A percentile compares a stretch with the other conserved stretches of the same genome.
phyloP scores from a whole-genome alignment of 2,888 invertebrate genomes.

The Ophioninae sp. region DNA sequence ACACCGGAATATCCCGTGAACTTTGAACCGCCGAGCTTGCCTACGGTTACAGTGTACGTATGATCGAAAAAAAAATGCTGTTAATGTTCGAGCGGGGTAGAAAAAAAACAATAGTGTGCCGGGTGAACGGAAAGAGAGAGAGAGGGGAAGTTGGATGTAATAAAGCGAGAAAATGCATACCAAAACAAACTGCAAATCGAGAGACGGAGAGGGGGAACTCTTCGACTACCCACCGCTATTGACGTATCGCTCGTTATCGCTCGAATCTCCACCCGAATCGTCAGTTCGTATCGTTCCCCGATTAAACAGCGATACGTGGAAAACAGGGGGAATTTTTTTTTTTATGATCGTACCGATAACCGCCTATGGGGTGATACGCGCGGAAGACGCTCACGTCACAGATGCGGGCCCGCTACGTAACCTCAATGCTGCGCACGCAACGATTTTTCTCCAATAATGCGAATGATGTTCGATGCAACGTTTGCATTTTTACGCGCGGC shows the following conservation, averaged over 20 bases:
- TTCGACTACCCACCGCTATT: slow-evolving; percentile 38
- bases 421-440: slow-evolving; percentile 73
- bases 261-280: slow-evolving; percentile 29
- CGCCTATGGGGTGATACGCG: slow-evolving; percentile 46
- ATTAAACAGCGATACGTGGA: slow-evolving; percentile 24
- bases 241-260: slow-evolving; percentile 48
- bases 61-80: slow-evolving; percentile 2
- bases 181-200: slow-evolving; percentile 61
- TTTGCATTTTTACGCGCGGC: not conserved
- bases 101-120: slow-evolving; percentile 33
- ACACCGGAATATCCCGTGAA: slow-evolving; percentile 5
- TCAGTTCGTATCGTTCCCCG: slow-evolving; percentile 40
- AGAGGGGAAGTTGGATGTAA: slow-evolving; percentile 9
- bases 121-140: slow-evolving; percentile 1
- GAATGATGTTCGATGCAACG: not conserved
- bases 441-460: not conserved
- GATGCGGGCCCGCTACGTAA: slow-evolving; percentile 69
- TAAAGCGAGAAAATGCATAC: slow-evolving; percentile 61
- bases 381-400: slow-evolving; percentile 66
- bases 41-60: slow-evolving; percentile 14
- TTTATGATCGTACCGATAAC: slow-evolving; percentile 34
- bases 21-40: not conserved
- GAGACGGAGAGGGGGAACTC: slow-evolving; percentile 17
- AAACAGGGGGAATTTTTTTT: slow-evolving; percentile 5
- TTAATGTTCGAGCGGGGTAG: slow-evolving; percentile 5